Evolutionary conservation across 2,797 vertebrate genomes (phyloP).

Genomic region (Phalanger gymnotis): DNA sequence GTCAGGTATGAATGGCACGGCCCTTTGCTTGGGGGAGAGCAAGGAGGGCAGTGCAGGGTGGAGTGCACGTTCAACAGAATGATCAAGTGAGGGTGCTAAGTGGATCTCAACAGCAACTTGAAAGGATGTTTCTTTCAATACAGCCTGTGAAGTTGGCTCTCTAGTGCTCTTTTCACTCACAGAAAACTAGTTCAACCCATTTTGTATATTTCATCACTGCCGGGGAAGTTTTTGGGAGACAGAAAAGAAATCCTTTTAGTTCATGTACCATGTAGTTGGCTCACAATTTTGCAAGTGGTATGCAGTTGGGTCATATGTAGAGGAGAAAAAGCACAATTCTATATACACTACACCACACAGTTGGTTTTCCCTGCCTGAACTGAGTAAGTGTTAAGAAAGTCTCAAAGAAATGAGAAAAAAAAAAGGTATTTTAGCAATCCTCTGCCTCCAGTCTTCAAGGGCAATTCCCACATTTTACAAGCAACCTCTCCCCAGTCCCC

Average conservation of each 20-base stretch:
- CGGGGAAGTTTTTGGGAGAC: not conserved
- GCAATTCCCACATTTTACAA: not conserved
- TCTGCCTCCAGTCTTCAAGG: not conserved
- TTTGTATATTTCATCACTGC: not conserved
- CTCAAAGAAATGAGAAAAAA: not conserved
- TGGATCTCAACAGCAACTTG: not conserved
- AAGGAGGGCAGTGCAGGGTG: not conserved
- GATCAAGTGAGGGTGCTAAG: not conserved
- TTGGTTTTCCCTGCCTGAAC: not conserved
- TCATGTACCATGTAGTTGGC: not conserved
- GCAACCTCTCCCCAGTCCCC: not conserved
- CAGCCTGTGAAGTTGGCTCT: not conserved
- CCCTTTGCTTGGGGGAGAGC: not conserved
- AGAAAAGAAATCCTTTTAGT: not conserved
- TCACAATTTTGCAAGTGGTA: not conserved
- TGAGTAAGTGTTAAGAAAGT: not conserved
- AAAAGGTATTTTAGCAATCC: not conserved
- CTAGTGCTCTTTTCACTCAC: not conserved
- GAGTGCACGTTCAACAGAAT: not conserved
- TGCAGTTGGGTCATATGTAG: not conserved
- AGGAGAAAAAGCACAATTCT: not conserved
- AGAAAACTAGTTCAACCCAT: not conserved
- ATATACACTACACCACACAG: not conserved
- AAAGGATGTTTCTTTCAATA: not conserved
- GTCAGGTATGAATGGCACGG: not conserved